phyloP scores from a whole-genome alignment of 2,888 invertebrate species.

The Metellina segmentata region DNA sequence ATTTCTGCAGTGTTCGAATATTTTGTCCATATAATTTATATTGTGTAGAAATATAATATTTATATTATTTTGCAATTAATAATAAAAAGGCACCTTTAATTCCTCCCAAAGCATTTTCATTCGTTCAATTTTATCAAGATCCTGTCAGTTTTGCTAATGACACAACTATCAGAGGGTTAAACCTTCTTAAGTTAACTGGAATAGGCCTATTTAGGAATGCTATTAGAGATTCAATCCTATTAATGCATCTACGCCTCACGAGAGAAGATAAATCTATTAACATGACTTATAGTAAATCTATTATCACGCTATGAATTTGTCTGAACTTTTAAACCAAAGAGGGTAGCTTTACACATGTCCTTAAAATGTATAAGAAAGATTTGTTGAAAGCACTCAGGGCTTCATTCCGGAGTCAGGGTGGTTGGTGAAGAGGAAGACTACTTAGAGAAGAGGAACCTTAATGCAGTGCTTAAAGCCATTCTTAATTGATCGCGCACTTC shows the following conservation, averaged over 20 bases:
- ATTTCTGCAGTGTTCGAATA: too few species aligned
- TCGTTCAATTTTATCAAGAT: not conserved
- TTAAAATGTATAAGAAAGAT: slow-evolving; percentile 6
- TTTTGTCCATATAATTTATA: too few species aligned
- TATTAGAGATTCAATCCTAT: too few species aligned
- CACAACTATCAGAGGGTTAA: not conserved
- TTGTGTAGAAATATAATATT: too few species aligned
- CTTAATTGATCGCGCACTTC: slow-evolving; percentile 47
- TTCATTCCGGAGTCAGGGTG: slow-evolving; percentile 12
- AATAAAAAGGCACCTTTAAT: not conserved
- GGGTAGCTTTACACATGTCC: not conserved
- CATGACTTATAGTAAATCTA: too few species aligned
- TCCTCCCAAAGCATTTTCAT: not conserved
- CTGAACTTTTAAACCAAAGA: not conserved
- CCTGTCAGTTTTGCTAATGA: too few species aligned
- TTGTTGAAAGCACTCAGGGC: slow-evolving; percentile 30
- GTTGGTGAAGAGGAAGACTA: not conserved
- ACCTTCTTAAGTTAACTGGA: too few species aligned
- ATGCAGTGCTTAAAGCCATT: slow-evolving; percentile 41
- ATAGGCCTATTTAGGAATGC: too few species aligned
- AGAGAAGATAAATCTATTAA: too few species aligned
- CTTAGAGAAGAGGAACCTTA: slow-evolving; percentile 1
- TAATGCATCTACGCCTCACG: too few species aligned
- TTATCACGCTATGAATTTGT: too few species aligned
- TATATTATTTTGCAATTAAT: too few species aligned